Evolutionary conservation across 2,888 invertebrate species (phyloP).

Genomic region (Cotesia congregata): DNA sequence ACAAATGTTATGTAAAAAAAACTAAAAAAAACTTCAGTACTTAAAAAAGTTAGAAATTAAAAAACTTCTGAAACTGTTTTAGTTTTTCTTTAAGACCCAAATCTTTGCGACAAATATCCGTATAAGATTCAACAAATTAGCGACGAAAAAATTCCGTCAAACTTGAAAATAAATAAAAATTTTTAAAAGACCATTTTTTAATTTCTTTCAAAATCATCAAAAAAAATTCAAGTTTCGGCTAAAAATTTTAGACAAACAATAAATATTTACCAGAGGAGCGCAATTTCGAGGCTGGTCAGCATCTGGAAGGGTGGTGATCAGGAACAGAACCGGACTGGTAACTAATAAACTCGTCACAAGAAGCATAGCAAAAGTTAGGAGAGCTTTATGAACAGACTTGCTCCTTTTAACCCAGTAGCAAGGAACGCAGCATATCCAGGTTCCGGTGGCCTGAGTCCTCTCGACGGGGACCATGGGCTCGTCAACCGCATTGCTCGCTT

Average conservation of each 20-base stretch:
- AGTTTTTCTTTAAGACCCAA: too few species aligned
- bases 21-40: too few species aligned
- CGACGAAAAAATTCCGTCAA: too few species aligned
- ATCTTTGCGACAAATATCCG: too few species aligned
- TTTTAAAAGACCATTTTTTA: too few species aligned
- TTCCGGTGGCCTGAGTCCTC: slow-evolving; percentile 64
- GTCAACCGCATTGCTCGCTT: slow-evolving; percentile 55
- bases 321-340: slow-evolving; percentile 75
- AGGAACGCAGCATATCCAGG: slow-evolving; percentile 75
- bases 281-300: slow-evolving; percentile 68
- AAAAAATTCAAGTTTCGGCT: not conserved
- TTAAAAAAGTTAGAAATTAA: too few species aligned
- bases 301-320: slow-evolving; percentile 71
- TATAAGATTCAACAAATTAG: too few species aligned
- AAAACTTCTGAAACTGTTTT: too few species aligned
- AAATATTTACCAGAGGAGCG: slow-evolving; percentile 60
- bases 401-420: slow-evolving; percentile 74
- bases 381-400: slow-evolving; percentile 75
- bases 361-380: slow-evolving; percentile 75
- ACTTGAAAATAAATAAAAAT: too few species aligned
- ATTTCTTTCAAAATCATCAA: not conserved
- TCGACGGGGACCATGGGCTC: slow-evolving; percentile 65
- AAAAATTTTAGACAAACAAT: not conserved
- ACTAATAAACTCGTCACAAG: slow-evolving; percentile 75
- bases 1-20: too few species aligned